Percentiles rank a stretch among this genome's conserved stretches.
These are phyloP conservation scores for Circaetus cinerascens DNA, from an alignment of 2,113 vertebrate species.

Conservation along the genomic window DNA sequence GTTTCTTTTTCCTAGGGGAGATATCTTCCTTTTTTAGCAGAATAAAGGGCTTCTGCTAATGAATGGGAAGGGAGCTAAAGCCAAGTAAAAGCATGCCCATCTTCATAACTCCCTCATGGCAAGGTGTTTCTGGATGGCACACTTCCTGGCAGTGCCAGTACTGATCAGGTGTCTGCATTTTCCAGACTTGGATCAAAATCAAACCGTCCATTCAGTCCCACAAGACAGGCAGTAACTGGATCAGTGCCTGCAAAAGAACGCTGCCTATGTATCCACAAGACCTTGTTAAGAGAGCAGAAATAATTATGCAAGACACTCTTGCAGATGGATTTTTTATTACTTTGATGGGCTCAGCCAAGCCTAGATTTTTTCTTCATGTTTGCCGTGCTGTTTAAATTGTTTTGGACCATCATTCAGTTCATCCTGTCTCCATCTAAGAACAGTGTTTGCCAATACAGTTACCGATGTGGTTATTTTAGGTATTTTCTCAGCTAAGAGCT, in stretches of 20 bases:
- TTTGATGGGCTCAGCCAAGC: background rate
- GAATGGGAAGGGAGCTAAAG: background rate
- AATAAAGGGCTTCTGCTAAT: background rate
- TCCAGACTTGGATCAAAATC: background rate
- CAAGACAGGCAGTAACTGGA: background rate
- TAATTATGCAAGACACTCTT: background rate
- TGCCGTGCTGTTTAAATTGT: background rate
- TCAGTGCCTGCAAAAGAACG: background rate
- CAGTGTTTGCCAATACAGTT: background rate
- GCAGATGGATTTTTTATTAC: background rate
- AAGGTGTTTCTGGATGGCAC: background rate
- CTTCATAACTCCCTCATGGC: background rate
- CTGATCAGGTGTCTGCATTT: background rate
- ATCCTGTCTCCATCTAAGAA: background rate
- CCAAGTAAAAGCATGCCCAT: background rate
- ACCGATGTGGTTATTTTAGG: background rate
- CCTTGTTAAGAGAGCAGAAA: background rate
- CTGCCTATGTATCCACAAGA: background rate
- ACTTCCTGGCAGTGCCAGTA: background rate
- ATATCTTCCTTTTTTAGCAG: background rate
- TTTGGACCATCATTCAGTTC: background rate
- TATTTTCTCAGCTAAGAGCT: background rate
- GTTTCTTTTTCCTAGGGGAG: background rate
- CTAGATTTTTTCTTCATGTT: background rate
- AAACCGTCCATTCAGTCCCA: background rate